These are phyloP conservation scores for Takifugu flavidus DNA, from an alignment of 2,113 vertebrate genomes.

Conservation along the genomic window DNA sequence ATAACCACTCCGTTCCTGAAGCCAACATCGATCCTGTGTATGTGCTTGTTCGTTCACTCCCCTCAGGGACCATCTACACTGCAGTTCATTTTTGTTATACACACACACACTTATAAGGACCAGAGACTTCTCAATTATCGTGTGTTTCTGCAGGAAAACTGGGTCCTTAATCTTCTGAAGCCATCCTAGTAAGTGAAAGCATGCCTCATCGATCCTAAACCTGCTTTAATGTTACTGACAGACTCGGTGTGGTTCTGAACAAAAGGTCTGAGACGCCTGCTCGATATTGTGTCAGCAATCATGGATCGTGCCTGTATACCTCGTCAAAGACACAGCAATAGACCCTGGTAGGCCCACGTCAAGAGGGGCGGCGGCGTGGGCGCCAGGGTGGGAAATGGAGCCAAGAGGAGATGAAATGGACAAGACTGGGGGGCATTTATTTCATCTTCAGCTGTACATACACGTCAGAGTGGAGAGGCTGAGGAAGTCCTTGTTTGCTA, in stretches of 20 bases:
- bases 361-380: conserved; percentile 19
- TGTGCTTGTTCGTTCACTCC: conserved; percentile 38
- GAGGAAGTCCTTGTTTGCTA: conserved; percentile 78
- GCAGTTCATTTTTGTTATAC: conserved; percentile 37
- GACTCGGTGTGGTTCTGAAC: conserved; percentile 44
- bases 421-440: conserved; percentile 35
- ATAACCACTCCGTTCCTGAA: conserved; percentile 42
- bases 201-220: conserved; percentile 45
- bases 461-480: conserved; percentile 65
- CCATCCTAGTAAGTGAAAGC: conserved; percentile 48
- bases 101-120: conserved; percentile 29
- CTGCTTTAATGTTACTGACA: conserved; percentile 36
- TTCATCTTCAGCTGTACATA: conserved; percentile 75
- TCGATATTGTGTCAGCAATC: conserved; percentile 50
- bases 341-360: conserved; percentile 52
- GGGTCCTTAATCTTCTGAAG: conserved; percentile 33
- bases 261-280: conserved; percentile 46
- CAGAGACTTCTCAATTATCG: conserved; percentile 28
- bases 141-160: conserved; percentile 28
- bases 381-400: conserved; percentile 51
- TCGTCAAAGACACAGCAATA: conserved; percentile 72
- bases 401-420: conserved; percentile 68
- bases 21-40: conserved; percentile 41
- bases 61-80: conserved; percentile 66
- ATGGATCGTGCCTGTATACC: conserved; percentile 68